These are phyloP conservation scores for Itoplectis maculator DNA, from an alignment of 2,888 invertebrate genomes.

Conservation along the genomic window DNA sequence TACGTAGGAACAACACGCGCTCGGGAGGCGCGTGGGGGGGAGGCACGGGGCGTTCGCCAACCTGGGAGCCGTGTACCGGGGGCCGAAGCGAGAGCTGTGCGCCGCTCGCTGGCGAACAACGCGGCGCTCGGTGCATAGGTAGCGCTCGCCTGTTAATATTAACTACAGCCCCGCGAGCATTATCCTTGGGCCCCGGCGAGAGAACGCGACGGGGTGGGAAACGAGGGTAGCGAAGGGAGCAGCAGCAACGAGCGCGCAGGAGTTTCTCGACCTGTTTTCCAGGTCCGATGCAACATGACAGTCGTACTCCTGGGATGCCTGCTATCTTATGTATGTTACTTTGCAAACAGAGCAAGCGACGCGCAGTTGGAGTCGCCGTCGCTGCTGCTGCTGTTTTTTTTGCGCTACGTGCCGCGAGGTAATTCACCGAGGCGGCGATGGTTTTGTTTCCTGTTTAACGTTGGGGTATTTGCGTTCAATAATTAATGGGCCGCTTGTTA, in stretches of 20 bases:
- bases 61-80: slow-evolving; percentile 1
- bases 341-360: not conserved
- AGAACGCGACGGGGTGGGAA: slow-evolving; percentile 37
- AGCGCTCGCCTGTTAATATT: slow-evolving; percentile 80
- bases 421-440: not conserved
- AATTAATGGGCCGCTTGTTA: too few species aligned
- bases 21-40: slow-evolving; percentile 56
- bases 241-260: slow-evolving; percentile 8
- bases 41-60: slow-evolving; percentile 25
- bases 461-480: not conserved
- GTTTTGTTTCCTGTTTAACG: not conserved
- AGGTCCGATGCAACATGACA: slow-evolving; percentile 45
- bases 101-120: too few species aligned
- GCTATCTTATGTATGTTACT: slow-evolving; percentile 33
- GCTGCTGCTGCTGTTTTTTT: not conserved
- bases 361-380: too few species aligned
- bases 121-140: not conserved
- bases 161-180: slow-evolving; percentile 76
- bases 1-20: slow-evolving; percentile 80
- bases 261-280: slow-evolving; percentile 43
- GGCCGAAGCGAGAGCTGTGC: slow-evolving; percentile 29
- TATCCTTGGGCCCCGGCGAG: slow-evolving; percentile 70
- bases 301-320: slow-evolving; percentile 31
- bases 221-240: slow-evolving; percentile 24
- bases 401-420: not conserved